phyloP scores from a whole-genome alignment of 1,140 invertebrate genomes.

The Tetramorium simillimum region DNA sequence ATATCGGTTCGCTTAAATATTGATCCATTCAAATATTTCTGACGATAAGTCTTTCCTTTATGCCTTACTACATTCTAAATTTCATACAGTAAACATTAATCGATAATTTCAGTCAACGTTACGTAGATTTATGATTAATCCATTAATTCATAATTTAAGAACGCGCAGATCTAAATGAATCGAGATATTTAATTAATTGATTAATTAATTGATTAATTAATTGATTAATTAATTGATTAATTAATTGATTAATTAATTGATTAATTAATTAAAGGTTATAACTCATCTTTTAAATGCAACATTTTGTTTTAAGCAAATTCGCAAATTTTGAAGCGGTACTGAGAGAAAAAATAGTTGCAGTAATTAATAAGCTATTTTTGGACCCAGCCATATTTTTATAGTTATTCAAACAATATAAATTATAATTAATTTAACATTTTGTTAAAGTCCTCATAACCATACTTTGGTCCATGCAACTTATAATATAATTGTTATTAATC shows the following conservation, averaged over 20 bases:
- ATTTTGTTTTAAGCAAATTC: neutral
- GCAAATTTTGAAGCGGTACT: neutral
- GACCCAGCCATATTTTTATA: too few relatives aligned
- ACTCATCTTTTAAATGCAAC: neutral
- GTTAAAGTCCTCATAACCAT: too few relatives aligned
- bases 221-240: neutral
- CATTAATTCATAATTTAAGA: neutral
- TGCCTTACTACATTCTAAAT: neutral
- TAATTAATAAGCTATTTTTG: too few relatives aligned
- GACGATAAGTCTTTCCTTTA: neutral
- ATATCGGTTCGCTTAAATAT: conserved; percentile 2
- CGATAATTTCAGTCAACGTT: neutral
- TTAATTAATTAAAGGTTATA: neutral
- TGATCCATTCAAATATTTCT: neutral
- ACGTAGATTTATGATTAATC: neutral
- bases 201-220: neutral
- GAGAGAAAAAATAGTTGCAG: too few relatives aligned
- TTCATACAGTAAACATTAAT: neutral
- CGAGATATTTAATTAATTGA: neutral
- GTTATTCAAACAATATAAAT: too few relatives aligned
- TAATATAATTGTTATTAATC: too few relatives aligned
- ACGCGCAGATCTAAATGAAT: neutral
- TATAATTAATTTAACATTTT: too few relatives aligned
- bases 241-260: conserved; percentile 3
- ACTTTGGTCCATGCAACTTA: too few relatives aligned